Conservation (phyloP, 2,888 invertebrate species). For the Hydriomena furcata region DNA sequence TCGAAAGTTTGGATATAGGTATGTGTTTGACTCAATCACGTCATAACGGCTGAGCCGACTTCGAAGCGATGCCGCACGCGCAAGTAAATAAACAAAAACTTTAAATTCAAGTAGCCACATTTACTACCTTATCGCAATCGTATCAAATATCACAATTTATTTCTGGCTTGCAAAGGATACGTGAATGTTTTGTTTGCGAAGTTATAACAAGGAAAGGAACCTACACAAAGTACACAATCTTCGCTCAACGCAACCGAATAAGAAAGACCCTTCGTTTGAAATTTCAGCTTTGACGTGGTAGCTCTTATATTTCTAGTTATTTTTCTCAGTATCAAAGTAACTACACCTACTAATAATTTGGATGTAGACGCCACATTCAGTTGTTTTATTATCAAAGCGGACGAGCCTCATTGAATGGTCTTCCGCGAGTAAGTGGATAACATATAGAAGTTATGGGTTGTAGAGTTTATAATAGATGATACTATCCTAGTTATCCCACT, state of each 20-base stretch:
- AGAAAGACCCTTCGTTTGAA: background rate
- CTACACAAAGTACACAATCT: background rate
- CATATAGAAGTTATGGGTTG: slow-evolving; percentile 12
- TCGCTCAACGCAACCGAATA: background rate
- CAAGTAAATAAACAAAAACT: too few relatives aligned
- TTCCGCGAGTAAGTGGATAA: too few relatives aligned
- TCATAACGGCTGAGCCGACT: too few relatives aligned
- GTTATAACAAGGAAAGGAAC: background rate
- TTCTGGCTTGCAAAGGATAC: background rate
- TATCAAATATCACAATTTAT: too few relatives aligned
- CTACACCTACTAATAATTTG: background rate
- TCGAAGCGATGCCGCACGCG: too few relatives aligned
- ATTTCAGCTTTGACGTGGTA: background rate
- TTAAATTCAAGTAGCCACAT: too few relatives aligned
- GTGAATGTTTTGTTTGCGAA: background rate
- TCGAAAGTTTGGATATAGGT: too few relatives aligned
- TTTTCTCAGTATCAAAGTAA: background rate
- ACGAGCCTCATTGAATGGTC: slow-evolving; percentile 39
- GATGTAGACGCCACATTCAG: slow-evolving; percentile 8
- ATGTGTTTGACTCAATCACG: too few relatives aligned
- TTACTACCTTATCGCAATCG: too few relatives aligned
- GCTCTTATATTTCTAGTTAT: background rate
- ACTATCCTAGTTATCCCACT: too few relatives aligned
- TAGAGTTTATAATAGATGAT: background rate
- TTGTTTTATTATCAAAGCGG: slow-evolving; percentile 33